Base-by-base conservation (phyloP, 2,888 invertebrate species). In the Paralinhomoeus sp. region DNA sequence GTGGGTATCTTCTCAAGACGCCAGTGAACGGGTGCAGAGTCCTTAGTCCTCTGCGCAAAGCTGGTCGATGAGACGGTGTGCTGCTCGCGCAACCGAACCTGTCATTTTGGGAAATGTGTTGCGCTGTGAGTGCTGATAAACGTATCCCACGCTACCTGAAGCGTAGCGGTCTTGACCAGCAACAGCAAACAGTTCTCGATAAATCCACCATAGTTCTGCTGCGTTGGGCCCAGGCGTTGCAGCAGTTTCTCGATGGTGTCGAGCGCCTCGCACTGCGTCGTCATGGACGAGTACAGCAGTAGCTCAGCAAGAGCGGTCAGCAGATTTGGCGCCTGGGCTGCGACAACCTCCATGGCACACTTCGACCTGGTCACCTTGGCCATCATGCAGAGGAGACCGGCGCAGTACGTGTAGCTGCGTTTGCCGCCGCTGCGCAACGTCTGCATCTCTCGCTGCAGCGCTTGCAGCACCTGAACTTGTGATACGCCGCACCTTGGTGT, bases 291-390 rank as follows among this genome's bases (percentile, higher is more conserved):
- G 43, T 58, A 60, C 24, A 59, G 51, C 9, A 58, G 45, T 34
- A 59, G 37, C 41, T 60, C 57, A 37, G 54, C 51, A 35, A 57
- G 51, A 5, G 54, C 50, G 23, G 55, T 52, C 20, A 59, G 47
- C 13, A 59, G 45, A 15, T 45, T 45, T 22, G 45, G 27, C 27
- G 12, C 46, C 12, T 49, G 44, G 18, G 48, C 43, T 2, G 48
- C 44, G 33, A 37, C 22, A 12, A 38, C 36, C 2, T 34, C 24
- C 9, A 21, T 23, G 3, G 41, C 44, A n/a, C 40, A 40, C 17
- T 72, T 0, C 80, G 81, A 51, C 22, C 48, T 51, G 45, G 57
- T 52, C 21, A 58, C 55, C 24, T 55, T 48, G 15, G 51, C 50
- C 13, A 60, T 43, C 49, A 60, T 51, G 9, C 49, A 50, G 49